phyloP scores from a whole-genome alignment of 64 coral and sea anemone species.

The Montipora efflorescens region DNA sequence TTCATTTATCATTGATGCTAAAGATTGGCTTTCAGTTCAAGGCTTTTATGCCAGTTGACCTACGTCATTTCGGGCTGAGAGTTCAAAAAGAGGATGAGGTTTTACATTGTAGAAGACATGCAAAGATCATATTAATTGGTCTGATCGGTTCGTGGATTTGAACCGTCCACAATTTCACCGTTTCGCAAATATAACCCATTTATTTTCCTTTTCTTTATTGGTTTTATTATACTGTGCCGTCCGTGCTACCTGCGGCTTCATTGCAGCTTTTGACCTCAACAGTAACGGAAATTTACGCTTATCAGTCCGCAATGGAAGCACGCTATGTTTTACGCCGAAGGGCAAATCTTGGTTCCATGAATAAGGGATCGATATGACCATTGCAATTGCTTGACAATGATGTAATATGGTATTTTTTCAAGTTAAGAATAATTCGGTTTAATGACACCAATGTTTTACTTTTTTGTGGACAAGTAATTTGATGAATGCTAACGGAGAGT shows the following conservation, averaged over 20 bases:
- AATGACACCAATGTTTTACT: background rate
- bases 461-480: background rate
- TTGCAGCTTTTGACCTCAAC: background rate
- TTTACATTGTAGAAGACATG: no score
- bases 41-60: background rate
- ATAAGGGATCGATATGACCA: background rate
- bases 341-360: background rate
- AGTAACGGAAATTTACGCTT: slow-evolving; percentile 2
- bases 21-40: background rate
- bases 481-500: no score
- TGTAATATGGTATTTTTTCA: no score
- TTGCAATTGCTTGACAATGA: no score
- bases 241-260: no score
- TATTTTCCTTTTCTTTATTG: background rate
- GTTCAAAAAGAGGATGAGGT: no score
- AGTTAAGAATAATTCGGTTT: background rate
- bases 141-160: no score
- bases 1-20: background rate
- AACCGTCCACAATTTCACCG: no score
- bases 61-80: no score
- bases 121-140: no score
- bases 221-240: background rate
- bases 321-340: background rate
- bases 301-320: background rate
- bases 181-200: no score